A percentile compares a stretch with the other conserved stretches of the same genome.
phyloP scores from a whole-genome alignment of 1,140 invertebrate species.

The Pseudobourletiella spinata region DNA sequence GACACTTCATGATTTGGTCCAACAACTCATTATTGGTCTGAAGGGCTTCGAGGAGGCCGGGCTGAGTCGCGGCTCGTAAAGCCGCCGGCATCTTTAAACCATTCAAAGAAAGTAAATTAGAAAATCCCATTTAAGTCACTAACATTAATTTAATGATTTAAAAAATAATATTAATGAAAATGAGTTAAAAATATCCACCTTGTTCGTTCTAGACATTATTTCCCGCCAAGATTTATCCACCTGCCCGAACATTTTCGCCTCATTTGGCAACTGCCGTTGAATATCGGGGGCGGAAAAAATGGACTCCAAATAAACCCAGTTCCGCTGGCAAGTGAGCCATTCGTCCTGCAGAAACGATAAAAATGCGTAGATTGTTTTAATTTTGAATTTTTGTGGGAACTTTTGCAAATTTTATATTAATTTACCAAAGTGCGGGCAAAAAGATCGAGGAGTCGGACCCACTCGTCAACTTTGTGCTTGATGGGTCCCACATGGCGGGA shows the following conservation, averaged over 20 bases:
- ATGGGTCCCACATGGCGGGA: conserved; percentile 74
- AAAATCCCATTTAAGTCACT: too few relatives aligned
- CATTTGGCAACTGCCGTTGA: conserved; percentile 71
- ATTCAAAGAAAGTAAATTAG: not conserved
- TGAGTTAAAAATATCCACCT: conserved; percentile 43
- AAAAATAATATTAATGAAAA: too few relatives aligned
- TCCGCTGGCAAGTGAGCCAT: conserved; percentile 72
- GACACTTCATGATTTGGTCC: conserved; percentile 70
- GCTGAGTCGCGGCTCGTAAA: conserved; percentile 55
- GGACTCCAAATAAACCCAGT: conserved; percentile 77
- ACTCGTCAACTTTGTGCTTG: conserved; percentile 67
- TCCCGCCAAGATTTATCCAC: conserved; percentile 83
- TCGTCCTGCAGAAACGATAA: conserved; percentile 62
- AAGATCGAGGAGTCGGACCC: conserved; percentile 60
- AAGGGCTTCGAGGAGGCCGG: conserved; percentile 58
- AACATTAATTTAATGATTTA: too few relatives aligned
- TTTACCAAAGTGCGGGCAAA: conserved; percentile 65
- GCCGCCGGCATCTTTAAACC: conserved; percentile 54
- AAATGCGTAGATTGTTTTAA: conserved; percentile 3
- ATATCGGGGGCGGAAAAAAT: conserved; percentile 85
- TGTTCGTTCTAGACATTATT: conserved; percentile 61
- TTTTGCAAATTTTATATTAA: too few relatives aligned
- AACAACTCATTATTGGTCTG: conserved; percentile 64
- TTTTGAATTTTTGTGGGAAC: not conserved
- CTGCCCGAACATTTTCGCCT: conserved; percentile 69